Conservation (phyloP, 2,113 vertebrate genomes). For the Prionailurus bengalensis region DNA sequence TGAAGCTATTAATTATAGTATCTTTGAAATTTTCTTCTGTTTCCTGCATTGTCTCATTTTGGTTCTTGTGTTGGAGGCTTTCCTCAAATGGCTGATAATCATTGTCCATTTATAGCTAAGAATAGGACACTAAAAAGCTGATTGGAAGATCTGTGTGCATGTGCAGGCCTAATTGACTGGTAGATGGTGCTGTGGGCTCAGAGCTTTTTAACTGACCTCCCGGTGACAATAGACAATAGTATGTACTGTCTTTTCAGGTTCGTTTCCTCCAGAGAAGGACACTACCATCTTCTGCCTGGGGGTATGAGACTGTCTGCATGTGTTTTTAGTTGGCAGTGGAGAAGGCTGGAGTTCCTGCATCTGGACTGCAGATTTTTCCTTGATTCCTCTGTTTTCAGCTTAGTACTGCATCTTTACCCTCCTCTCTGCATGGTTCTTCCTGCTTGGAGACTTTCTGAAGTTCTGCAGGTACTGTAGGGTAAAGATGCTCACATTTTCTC, state of each 20-base stretch:
- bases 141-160: not conserved
- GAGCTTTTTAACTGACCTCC: not conserved
- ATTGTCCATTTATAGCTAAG: no score
- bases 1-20: not conserved
- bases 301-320: not conserved
- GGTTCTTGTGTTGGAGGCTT: no score
- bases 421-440: not conserved
- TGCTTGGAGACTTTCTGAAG: not conserved
- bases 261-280: not conserved
- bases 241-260: not conserved
- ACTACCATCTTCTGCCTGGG: not conserved
- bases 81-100: no score
- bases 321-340: not conserved
- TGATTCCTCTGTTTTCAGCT: not conserved
- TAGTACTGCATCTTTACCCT: not conserved
- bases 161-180: not conserved
- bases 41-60: no score
- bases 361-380: not conserved
- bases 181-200: not conserved
- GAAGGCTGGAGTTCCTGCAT: not conserved
- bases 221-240: not conserved
- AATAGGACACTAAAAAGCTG: not conserved
- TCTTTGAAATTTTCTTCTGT: no score
- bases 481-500: not conserved
- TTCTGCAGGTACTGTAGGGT: not conserved